A percentile compares a stretch with the other conserved stretches of the same genome.
phyloP scores from a whole-genome alignment of 2,888 invertebrate genomes.

The Epistrophe grossulariae region DNA sequence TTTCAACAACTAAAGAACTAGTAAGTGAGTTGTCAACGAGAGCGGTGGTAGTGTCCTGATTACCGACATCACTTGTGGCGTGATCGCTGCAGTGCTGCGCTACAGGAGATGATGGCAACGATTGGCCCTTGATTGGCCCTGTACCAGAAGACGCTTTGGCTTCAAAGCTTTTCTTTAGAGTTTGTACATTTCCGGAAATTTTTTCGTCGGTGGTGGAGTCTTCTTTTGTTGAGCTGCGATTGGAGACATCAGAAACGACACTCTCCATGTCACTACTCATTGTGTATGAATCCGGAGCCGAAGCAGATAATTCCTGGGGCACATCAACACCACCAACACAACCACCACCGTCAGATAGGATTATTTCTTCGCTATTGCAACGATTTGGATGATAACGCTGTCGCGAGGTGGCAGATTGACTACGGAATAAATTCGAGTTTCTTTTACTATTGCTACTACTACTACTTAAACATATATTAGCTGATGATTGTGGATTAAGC shows the following conservation, averaged over 20 bases:
- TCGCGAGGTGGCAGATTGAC: constrained; percentile 81
- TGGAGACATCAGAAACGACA: constrained; percentile 51
- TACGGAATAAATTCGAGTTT: constrained; percentile 80
- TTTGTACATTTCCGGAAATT: constrained; percentile 91
- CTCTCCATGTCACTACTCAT: constrained; percentile 81
- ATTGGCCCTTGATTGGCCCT: constrained; percentile 83
- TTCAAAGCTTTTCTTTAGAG: constrained; percentile 94
- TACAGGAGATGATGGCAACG: constrained; percentile 88
- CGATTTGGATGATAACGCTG: constrained; percentile 80
- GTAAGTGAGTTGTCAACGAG: constrained; percentile 36
- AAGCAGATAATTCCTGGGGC: constrained; percentile 84
- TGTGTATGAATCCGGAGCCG: constrained; percentile 85
- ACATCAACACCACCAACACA: constrained; percentile 34
- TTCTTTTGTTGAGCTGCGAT: constrained; percentile 53
- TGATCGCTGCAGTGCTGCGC: constrained; percentile 82
- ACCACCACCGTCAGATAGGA: constrained; percentile 43
- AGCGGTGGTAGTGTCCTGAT: constrained; percentile 51
- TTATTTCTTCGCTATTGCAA: constrained; percentile 83
- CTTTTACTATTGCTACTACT: constrained; percentile 77
- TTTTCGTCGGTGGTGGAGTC: constrained; percentile 79
- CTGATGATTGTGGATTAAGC: constrained; percentile 58
- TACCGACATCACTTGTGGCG: constrained; percentile 64
- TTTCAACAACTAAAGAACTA: constrained; percentile 57
- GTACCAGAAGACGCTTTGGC: constrained; percentile 85
- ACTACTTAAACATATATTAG: constrained; percentile 68